Percentiles rank a stretch among this genome's conserved stretches.
These are phyloP conservation scores for Semnopithecus entellus DNA, from an alignment of 2,113 vertebrate species.

Conservation along the genomic window DNA sequence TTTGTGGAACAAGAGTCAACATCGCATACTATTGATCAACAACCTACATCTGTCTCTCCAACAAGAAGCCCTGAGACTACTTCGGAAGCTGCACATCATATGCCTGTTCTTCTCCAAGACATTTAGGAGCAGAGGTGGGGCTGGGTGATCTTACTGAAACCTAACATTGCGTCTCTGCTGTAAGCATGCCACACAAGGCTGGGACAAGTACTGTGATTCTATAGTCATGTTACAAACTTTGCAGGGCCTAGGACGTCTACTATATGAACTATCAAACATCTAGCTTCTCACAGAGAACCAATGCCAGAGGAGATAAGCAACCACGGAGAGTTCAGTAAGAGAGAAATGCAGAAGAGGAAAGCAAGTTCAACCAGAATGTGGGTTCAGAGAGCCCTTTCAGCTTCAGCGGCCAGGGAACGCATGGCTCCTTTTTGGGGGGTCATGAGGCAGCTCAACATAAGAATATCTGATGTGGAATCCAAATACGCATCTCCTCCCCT, in stretches of 20 bases:
- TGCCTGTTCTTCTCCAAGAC: not conserved
- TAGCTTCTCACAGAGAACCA: not conserved
- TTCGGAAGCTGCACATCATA: not conserved
- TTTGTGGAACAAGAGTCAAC: not conserved
- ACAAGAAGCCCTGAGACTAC: not conserved
- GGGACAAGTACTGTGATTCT: not conserved
- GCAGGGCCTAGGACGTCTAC: not conserved
- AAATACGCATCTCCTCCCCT: rapidly evolving
- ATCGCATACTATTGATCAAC: not conserved
- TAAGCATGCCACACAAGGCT: not conserved
- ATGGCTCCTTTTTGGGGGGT: not conserved
- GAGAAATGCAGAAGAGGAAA: not conserved
- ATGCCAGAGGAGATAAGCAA: not conserved
- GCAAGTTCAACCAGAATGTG: too few relatives aligned
- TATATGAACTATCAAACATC: not conserved
- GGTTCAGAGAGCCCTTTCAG: not conserved
- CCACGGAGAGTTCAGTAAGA: not conserved
- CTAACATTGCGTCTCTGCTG: not conserved
- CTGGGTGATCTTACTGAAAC: not conserved
- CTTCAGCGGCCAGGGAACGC: not conserved
- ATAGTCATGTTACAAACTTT: not conserved
- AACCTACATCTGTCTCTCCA: not conserved
- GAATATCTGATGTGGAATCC: not conserved
- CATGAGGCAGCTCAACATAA: not conserved
- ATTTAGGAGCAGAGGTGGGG: not conserved